Evolutionary conservation across 2,797 vertebrate genomes (phyloP).

Genomic region (Lutjanus argentimaculatus): DNA sequence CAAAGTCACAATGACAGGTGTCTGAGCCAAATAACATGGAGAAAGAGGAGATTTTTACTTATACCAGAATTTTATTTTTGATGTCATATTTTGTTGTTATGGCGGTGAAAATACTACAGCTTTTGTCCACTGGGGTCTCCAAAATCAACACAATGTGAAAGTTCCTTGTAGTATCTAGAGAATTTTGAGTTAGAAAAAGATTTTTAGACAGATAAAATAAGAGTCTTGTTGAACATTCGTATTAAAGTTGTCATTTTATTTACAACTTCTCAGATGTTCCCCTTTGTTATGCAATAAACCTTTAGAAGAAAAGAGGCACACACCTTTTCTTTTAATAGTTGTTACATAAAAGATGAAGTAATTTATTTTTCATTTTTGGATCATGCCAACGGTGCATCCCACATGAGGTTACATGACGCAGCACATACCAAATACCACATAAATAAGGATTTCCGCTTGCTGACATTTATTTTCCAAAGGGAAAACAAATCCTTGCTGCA

Average conservation of each 20-base stretch:
- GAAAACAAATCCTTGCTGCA: not conserved
- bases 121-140: too few species aligned
- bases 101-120: too few species aligned
- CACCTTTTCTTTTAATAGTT: not conserved
- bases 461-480: not conserved
- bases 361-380: not conserved
- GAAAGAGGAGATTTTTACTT: too few species aligned
- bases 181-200: too few species aligned
- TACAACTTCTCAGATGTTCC: not conserved
- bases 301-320: not conserved
- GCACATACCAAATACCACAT: not conserved
- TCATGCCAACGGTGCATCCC: not conserved
- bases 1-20: too few species aligned
- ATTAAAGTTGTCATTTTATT: not conserved
- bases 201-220: not conserved
- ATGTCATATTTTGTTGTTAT: too few species aligned
- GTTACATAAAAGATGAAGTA: not conserved
- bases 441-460: not conserved
- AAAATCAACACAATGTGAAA: too few species aligned
- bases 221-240: not conserved
- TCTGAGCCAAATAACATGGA: too few species aligned
- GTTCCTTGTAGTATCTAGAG: too few species aligned
- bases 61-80: too few species aligned
- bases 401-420: not conserved
- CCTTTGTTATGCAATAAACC: not conserved